Evolutionary conservation across 2,797 vertebrate genomes (phyloP), one percentile per base, ranked within the genome.

Genomic region (Malacoraja senta): DNA sequence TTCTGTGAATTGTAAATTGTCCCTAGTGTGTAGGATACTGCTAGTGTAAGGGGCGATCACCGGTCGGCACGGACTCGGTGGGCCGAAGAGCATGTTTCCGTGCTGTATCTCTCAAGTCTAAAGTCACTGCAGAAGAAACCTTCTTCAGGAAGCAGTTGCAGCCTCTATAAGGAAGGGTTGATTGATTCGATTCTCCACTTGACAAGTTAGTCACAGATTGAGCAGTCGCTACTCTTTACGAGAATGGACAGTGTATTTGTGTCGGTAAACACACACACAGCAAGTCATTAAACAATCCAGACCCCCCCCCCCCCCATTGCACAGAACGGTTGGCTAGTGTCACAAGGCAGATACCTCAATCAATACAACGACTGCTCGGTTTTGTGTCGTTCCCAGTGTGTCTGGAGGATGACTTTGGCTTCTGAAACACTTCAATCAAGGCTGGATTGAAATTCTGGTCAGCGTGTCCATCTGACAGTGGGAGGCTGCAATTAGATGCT

Each of bases 241-340:
- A 13, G 26, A 61, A 61, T n/a, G 26, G 26, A 58, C 26, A 15
- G 61, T 53, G 17, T 13, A 84, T n/a, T 29, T 61, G 58, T 84
- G 9, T n/a, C 10, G 44, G 26, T 26, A 84, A 63, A 61, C 53
- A 84, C 44, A 44, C 53, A 61, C 12, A 84, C 29, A 84, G 53
- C 58, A 84, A 84, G 26, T 84, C 17, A 26, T 61, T 84, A 84
- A 84, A 13, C 81, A 84, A 84, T 29, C 81, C 81, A n/a, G 53
- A 15, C 53, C 81, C 44, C 44, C 53, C 81, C 13, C 53, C 81
- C 44, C 44, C 53, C 81, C 13, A 35, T 2, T 35, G 17, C 32
- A 78, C 12, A 35, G 35, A 78, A 13, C 32, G 19, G 32, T 78
- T 78, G 32, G 32, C 77, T 17, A 15, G 15, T 78, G 77, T 35